A percentile compares a stretch with the other conserved stretches of the same genome.
phyloP scores from a whole-genome alignment of 2,888 invertebrate genomes.

The Nematopogon swammerdamellus region DNA sequence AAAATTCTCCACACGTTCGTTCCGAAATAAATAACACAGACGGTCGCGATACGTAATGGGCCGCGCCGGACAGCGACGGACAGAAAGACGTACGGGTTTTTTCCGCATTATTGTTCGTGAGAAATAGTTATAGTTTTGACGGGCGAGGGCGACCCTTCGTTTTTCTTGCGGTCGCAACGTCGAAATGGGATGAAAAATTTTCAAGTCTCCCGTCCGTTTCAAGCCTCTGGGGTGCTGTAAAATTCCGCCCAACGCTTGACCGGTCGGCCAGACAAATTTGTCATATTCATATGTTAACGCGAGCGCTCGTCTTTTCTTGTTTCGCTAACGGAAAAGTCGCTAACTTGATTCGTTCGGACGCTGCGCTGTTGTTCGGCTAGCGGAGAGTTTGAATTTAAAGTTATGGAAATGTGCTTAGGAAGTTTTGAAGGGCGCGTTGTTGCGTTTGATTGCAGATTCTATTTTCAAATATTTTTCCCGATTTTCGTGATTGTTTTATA shows the following conservation, averaged over 20 bases:
- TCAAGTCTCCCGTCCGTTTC: constrained; percentile 43
- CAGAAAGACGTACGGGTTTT: constrained; percentile 31
- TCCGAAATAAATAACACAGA: constrained; percentile 54
- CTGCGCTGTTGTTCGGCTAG: constrained; percentile 47
- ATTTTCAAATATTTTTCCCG: no score
- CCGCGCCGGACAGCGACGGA: constrained; percentile 33
- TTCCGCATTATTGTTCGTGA: constrained; percentile 54
- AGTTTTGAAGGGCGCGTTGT: no score
- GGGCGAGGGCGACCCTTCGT: constrained; percentile 55
- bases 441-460: no score
- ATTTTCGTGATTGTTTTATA: no score
- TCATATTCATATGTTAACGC: constrained; percentile 59
- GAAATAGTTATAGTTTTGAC: constrained; percentile 57
- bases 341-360: constrained; percentile 39
- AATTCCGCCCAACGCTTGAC: constrained; percentile 40
- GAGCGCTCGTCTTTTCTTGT: constrained; percentile 45
- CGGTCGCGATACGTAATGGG: constrained; percentile 45
- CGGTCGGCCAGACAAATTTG: constrained; percentile 50
- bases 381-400: constrained; percentile 51
- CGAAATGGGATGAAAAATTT: constrained; percentile 51
- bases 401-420: constrained; percentile 42
- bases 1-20: constrained; percentile 47
- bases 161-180: constrained; percentile 41
- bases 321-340: constrained; percentile 38
- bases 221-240: constrained; percentile 50